Conservation (phyloP, 1,140 invertebrate species). For the Pogonomyrmex californicus region DNA sequence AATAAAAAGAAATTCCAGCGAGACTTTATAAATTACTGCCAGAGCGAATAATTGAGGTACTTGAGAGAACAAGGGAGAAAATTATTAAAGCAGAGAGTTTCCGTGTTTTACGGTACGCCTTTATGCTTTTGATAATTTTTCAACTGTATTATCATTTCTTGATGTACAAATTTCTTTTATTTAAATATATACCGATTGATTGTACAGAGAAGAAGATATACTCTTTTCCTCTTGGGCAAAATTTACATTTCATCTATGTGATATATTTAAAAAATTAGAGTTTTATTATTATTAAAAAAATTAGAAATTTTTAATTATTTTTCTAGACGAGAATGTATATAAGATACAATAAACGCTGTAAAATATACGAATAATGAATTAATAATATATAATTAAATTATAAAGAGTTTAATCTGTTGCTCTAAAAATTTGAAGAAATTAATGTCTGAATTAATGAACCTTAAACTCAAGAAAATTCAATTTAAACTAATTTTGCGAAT, state of each 20-base stretch:
- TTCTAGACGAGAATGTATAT: neutral
- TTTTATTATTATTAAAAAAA: neutral
- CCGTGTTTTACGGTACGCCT: neutral
- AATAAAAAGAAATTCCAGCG: slow-evolving; percentile 27
- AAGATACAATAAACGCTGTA: neutral
- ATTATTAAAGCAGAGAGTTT: slow-evolving; percentile 33
- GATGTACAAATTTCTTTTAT: neutral
- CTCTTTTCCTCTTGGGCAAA: neutral
- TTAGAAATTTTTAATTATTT: neutral
- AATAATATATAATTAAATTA: too few species aligned
- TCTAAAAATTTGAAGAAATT: too few species aligned
- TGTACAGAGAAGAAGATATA: neutral
- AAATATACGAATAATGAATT: too few species aligned
- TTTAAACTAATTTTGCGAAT: slow-evolving; percentile 5
- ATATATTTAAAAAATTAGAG: neutral
- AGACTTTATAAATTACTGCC: slow-evolving; percentile 39
- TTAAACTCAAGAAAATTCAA: neutral
- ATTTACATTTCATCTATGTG: neutral
- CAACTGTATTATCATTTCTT: neutral
- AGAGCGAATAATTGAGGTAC: slow-evolving; percentile 45
- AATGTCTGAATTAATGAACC: too few species aligned
- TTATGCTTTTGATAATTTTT: slow-evolving; percentile 28
- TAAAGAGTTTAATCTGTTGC: too few species aligned
- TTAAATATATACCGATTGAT: neutral
- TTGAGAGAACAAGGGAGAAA: slow-evolving; percentile 48